Conservation (phyloP, 2,797 vertebrate species). For the Champsocephalus esox region DNA sequence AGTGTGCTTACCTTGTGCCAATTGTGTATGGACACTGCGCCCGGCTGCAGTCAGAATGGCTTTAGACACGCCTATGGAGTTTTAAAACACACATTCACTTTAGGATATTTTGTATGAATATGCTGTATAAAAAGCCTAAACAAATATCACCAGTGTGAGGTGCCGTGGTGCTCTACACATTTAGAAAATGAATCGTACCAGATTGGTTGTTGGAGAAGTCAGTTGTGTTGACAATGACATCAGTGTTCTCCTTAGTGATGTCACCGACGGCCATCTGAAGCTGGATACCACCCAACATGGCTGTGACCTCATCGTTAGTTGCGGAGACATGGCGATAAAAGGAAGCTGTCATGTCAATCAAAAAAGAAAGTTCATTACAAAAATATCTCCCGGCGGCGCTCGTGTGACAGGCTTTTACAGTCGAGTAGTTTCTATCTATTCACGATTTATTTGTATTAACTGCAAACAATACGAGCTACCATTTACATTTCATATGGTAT, state of each 20-base stretch:
- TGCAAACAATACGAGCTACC: no score
- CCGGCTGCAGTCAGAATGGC: slow-evolving; percentile 74
- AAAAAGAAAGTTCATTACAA: background rate
- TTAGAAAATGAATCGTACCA: slow-evolving; percentile 42
- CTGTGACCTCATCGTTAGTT: slow-evolving; percentile 51
- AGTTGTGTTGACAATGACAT: slow-evolving; percentile 77
- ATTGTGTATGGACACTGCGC: slow-evolving; percentile 35
- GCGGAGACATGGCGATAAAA: slow-evolving; percentile 64
- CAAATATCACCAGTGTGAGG: background rate
- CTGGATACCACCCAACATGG: slow-evolving; percentile 65
- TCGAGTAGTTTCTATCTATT: no score
- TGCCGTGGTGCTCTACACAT: background rate
- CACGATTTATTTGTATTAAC: no score
- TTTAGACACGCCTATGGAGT: slow-evolving; percentile 66
- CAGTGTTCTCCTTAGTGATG: slow-evolving; percentile 65
- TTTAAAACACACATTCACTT: background rate
- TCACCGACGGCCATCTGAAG: slow-evolving; percentile 67
- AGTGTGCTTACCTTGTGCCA: slow-evolving; percentile 54
- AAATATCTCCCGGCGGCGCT: no score
- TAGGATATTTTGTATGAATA: background rate
- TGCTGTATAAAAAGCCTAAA: background rate
- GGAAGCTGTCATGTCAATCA: slow-evolving; percentile 31
- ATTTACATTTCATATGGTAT: no score
- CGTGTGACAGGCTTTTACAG: no score
- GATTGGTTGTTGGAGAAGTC: slow-evolving; percentile 45